Evolutionary conservation across 2,113 vertebrate species (phyloP).

Genomic region (Macrotus californicus): DNA sequence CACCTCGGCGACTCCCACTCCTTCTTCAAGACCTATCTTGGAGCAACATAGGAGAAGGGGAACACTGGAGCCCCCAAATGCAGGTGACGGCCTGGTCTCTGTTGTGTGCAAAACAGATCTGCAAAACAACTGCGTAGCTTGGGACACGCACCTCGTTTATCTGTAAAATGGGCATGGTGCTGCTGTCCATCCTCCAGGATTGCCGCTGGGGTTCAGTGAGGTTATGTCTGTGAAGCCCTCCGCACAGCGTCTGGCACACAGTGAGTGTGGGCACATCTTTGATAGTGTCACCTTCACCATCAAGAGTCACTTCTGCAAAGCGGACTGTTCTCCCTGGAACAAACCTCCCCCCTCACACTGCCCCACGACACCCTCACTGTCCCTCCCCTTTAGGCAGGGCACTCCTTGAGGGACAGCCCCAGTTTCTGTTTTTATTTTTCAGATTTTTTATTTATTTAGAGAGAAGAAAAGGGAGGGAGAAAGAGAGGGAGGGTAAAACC

Average conservation of each 20-base stretch:
- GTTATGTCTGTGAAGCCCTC: neutral
- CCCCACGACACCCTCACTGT: neutral
- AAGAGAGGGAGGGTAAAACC: too few relatives aligned
- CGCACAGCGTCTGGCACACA: neutral
- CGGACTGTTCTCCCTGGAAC: neutral
- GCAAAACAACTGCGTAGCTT: neutral
- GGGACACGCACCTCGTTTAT: neutral
- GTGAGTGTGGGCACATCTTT: neutral
- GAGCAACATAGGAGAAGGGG: neutral
- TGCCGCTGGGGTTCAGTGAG: neutral
- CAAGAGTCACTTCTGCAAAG: constrained; percentile 21
- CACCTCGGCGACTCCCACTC: rapidly evolving
- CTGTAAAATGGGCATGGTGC: neutral
- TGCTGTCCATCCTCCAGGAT: neutral
- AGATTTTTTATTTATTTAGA: too few relatives aligned
- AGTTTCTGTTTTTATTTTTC: neutral
- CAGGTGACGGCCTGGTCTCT: neutral
- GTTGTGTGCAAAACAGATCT: rapidly evolving
- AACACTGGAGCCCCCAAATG: neutral
- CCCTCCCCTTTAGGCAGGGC: neutral
- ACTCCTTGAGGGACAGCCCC: neutral
- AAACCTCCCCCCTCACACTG: neutral
- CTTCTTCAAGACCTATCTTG: neutral
- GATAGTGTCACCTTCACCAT: neutral
- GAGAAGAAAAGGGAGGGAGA: too few relatives aligned